phyloP scores from a whole-genome alignment of 2,797 vertebrate species.

The Manis javanica region DNA sequence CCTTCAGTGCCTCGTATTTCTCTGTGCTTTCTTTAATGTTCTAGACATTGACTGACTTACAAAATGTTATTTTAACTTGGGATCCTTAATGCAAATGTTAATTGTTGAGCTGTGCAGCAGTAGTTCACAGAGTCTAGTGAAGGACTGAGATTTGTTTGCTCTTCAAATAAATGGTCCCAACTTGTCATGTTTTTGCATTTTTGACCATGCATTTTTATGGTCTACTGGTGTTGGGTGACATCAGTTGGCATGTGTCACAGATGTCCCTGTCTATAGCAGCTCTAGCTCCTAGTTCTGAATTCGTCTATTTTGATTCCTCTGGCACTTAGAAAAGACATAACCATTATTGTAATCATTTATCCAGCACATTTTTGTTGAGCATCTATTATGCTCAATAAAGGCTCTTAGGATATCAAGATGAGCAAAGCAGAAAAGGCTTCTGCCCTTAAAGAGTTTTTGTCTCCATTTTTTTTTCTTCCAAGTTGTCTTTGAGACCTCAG shows the following conservation, averaged over 20 bases:
- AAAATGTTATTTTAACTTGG: background rate
- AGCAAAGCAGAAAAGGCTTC: background rate
- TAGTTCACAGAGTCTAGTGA: background rate
- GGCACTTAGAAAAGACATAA: background rate
- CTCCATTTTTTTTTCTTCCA: background rate
- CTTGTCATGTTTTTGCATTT: background rate
- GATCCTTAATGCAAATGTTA: background rate
- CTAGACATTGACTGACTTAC: background rate
- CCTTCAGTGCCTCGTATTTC: background rate
- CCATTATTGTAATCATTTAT: constrained; percentile 4
- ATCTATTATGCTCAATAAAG: background rate
- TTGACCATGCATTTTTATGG: background rate
- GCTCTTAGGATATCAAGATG: background rate
- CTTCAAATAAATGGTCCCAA: background rate
- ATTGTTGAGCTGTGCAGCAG: background rate
- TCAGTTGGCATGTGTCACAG: background rate
- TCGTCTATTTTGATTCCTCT: constrained; percentile 14
- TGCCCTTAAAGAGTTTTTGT: background rate
- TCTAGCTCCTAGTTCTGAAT: background rate
- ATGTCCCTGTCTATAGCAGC: background rate
- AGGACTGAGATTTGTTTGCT: background rate
- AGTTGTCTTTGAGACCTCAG: constrained; percentile 16
- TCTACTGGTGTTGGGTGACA: background rate
- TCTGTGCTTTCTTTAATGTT: background rate
- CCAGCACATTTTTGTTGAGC: background rate